These are phyloP conservation scores for Ormyrus pomaceus DNA, from an alignment of 2,888 invertebrate species.

Conservation along the genomic window DNA sequence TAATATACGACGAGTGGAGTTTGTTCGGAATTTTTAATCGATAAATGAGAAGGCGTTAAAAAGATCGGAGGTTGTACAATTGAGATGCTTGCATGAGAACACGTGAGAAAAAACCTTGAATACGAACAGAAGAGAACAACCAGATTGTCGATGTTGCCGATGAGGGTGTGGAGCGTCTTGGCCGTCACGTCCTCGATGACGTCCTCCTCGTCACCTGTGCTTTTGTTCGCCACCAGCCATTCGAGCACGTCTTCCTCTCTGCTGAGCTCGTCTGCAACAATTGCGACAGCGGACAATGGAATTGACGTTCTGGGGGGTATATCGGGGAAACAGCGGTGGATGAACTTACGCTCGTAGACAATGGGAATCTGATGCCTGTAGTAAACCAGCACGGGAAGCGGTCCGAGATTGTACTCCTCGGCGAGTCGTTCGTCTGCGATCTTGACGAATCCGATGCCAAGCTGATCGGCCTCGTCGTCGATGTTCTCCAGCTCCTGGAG, in stretches of 20 bases:
- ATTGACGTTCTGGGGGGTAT: background rate
- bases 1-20: background rate
- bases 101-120: slow-evolving; percentile 57
- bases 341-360: slow-evolving; percentile 89
- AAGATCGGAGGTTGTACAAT: background rate
- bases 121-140: slow-evolving; percentile 94
- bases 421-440: slow-evolving; percentile 94
- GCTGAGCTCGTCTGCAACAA: slow-evolving; percentile 85
- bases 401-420: slow-evolving; percentile 94
- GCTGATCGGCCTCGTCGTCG: slow-evolving; percentile 95
- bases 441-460: slow-evolving; percentile 96
- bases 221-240: slow-evolving; percentile 95
- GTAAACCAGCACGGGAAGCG: slow-evolving; percentile 92
- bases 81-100: slow-evolving; percentile 25
- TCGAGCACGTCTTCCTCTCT: slow-evolving; percentile 94
- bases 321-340: background rate
- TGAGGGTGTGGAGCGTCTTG: slow-evolving; percentile 90
- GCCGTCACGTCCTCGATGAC: slow-evolving; percentile 96
- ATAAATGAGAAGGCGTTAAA: too few relatives aligned
- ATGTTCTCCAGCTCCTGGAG: slow-evolving; percentile 94
- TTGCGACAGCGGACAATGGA: background rate
- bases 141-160: slow-evolving; percentile 92
- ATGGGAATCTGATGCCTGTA: slow-evolving; percentile 96
- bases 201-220: slow-evolving; percentile 95
- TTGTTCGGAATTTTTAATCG: too few relatives aligned